Percentiles rank a stretch among this genome's conserved stretches.
phyloP scores from a whole-genome alignment of 2,888 invertebrate genomes.

The Leucophora obtusa region DNA sequence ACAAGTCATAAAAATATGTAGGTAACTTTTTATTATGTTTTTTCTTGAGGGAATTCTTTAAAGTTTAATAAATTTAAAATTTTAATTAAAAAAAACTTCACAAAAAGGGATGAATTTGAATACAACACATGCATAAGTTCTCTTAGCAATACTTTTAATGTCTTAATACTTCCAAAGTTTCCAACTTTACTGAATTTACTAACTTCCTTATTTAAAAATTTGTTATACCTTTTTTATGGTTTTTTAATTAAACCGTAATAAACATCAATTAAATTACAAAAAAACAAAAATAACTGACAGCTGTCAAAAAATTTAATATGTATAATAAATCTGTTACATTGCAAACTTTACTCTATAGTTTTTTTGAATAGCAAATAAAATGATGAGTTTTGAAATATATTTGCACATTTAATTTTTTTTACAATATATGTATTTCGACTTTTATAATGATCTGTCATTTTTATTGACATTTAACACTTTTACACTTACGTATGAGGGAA shows the following conservation, averaged over 20 bases:
- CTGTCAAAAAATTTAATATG: conserved; percentile 25
- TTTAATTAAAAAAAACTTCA: not conserved
- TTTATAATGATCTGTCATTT: conserved; percentile 31
- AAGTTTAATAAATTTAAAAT: not conserved
- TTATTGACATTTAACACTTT: conserved; percentile 32
- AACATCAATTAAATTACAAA: conserved; percentile 26
- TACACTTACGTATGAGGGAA: conserved; percentile 1
- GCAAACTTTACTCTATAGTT: not conserved
- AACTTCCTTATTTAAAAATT: not conserved
- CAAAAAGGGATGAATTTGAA: not conserved
- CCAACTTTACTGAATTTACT: not conserved
- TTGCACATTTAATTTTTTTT: conserved; percentile 3
- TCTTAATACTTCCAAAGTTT: not conserved
- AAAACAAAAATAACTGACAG: conserved; percentile 18
- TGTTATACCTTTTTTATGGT: not conserved
- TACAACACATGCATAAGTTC: not conserved
- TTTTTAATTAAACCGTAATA: conserved; percentile 29
- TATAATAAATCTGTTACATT: conserved; percentile 2
- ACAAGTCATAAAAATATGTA: too few relatives aligned
- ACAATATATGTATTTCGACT: not conserved
- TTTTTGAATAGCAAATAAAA: not conserved
- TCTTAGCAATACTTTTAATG: not conserved
- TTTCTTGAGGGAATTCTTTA: not conserved
- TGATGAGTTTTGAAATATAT: not conserved
- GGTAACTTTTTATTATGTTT: not conserved